These are phyloP conservation scores for Diarsia brunnea DNA, from an alignment of 2,888 invertebrate genomes.

Conservation along the genomic window DNA sequence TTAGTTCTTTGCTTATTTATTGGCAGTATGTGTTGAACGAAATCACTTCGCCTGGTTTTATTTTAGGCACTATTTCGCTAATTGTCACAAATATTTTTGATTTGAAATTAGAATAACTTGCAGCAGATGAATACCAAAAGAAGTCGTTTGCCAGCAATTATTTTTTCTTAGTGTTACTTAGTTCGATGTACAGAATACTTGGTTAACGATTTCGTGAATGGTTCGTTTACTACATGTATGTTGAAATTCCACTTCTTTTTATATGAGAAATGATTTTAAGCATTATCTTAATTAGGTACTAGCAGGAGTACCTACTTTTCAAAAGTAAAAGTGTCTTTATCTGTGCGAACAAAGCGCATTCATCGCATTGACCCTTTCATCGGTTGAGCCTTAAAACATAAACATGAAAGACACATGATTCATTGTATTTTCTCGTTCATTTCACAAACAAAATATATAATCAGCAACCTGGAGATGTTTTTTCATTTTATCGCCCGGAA, in stretches of 20 bases:
- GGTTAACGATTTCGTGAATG: neutral
- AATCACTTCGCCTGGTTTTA: neutral
- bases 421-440: conserved; percentile 8
- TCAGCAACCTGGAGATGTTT: conserved; percentile 10
- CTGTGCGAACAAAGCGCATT: neutral
- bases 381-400: conserved; percentile 21
- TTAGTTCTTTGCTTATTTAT: conserved; percentile 47
- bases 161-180: neutral
- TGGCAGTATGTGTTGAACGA: conserved; percentile 15
- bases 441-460: conserved; percentile 11
- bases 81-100: neutral
- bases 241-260: neutral
- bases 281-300: neutral
- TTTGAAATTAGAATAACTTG: neutral
- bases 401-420: conserved; percentile 26
- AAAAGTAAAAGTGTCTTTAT: conserved; percentile 10
- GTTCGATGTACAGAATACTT: neutral
- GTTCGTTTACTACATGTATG: neutral
- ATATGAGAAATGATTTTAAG: neutral
- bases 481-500: conserved; percentile 27
- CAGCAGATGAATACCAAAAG: neutral
- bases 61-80: neutral
- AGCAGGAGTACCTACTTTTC: neutral
- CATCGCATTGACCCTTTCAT: conserved; percentile 18
- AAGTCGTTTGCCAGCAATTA: neutral